These are phyloP conservation scores for Rhagonycha lutea DNA, from an alignment of 2,888 invertebrate species.

Conservation along the genomic window DNA sequence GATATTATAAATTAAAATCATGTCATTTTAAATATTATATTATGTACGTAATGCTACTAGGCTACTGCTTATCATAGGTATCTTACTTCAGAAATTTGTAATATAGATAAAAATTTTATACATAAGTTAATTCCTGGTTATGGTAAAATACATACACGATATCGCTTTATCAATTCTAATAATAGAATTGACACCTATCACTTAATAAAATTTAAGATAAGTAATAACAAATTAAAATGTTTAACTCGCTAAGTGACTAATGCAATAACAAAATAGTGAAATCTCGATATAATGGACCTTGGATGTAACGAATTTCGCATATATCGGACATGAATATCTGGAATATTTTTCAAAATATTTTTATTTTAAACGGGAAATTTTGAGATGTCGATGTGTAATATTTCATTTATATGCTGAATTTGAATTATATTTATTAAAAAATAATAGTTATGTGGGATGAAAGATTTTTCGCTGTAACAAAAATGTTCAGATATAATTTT, in stretches of 20 bases:
- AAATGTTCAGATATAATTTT: no score
- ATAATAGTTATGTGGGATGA: no score
- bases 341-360: no score
- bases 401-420: no score
- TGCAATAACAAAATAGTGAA: background rate
- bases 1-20: no score
- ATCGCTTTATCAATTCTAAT: slow-evolving; percentile 32
- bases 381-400: no score
- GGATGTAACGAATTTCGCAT: no score
- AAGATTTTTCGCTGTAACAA: no score
- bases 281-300: no score
- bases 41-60: background rate
- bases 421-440: no score
- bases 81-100: background rate
- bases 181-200: slow-evolving; percentile 30
- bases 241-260: background rate
- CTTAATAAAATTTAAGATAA: slow-evolving; percentile 26
- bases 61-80: background rate
- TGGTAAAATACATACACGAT: slow-evolving; percentile 11
- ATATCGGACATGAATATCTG: no score
- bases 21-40: background rate
- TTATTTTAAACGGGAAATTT: no score
- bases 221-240: slow-evolving; percentile 10
- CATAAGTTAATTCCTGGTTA: slow-evolving; percentile 1
- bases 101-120: background rate